phyloP scores from a whole-genome alignment of 2,113 vertebrate genomes.

The Dicaeum eximium region DNA sequence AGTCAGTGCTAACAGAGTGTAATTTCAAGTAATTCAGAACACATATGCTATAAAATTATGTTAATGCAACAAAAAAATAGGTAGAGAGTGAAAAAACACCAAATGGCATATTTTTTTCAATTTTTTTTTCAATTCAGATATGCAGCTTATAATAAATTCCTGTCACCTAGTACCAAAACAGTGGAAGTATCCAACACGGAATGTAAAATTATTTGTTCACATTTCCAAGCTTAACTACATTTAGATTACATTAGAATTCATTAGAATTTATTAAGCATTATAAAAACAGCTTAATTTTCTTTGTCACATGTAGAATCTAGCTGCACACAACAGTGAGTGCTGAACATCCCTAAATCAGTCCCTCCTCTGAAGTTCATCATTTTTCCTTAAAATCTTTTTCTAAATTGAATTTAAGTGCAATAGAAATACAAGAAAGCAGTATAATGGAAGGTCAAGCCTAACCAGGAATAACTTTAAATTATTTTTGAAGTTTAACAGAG shows the following conservation, averaged over 20 bases:
- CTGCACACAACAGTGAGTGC: not conserved
- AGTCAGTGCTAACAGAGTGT: not conserved
- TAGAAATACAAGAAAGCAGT: not conserved
- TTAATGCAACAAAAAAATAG: not conserved
- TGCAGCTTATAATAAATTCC: not conserved
- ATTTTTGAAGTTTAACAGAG: not conserved
- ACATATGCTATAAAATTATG: not conserved
- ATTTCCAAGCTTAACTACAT: not conserved
- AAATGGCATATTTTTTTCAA: accelerated
- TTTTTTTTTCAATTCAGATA: not conserved
- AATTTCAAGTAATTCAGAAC: not conserved
- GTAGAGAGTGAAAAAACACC: not conserved
- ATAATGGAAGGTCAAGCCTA: not conserved
- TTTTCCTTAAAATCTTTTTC: not conserved
- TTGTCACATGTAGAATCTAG: not conserved
- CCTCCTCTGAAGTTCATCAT: not conserved
- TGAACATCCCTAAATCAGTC: not conserved
- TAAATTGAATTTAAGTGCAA: not conserved
- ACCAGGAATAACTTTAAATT: not conserved
- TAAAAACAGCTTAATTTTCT: not conserved
- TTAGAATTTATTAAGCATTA: no score
- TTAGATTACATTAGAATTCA: not conserved
- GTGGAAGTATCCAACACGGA: not conserved
- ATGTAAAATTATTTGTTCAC: not conserved
- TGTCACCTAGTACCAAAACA: not conserved